A percentile compares a stretch with the other conserved stretches of the same genome.
Evolutionary conservation across 2,113 vertebrate species (phyloP).

Genomic region (Nothobranchius furzeri): DNA sequence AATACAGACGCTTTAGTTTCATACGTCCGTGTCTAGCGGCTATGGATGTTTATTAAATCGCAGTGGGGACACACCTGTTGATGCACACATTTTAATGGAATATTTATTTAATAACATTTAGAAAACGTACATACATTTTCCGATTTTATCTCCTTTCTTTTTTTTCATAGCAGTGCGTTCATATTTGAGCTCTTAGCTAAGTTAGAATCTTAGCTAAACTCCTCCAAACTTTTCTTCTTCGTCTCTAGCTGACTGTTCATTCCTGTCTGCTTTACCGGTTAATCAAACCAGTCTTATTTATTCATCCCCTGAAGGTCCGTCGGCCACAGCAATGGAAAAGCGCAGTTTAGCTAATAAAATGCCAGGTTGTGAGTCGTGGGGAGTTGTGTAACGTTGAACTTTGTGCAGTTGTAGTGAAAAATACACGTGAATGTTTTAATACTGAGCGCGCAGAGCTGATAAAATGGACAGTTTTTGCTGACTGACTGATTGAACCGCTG

Average conservation of each 20-base stretch:
- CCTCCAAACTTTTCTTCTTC: not conserved
- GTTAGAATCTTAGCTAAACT: not conserved
- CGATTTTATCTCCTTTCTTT: not conserved
- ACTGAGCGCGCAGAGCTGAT: conserved; percentile 4
- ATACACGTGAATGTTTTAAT: conserved; percentile 3
- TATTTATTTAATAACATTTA: not conserved
- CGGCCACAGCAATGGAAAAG: too few species aligned
- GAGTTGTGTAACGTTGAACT: conserved; percentile 47
- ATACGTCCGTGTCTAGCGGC: not conserved
- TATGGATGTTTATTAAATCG: conserved; percentile 3
- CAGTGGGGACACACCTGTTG: not conserved
- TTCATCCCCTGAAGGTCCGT: too few species aligned
- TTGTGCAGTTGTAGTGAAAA: conserved; percentile 29
- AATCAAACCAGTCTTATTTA: too few species aligned
- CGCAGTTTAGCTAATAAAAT: too few species aligned
- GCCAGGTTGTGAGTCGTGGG: not conserved
- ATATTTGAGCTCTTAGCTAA: not conserved
- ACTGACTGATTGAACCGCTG: conserved; percentile 6
- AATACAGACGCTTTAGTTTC: not conserved
- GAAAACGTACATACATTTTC: not conserved
- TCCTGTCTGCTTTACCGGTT: too few species aligned
- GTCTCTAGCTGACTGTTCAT: not conserved
- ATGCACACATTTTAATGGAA: too few species aligned
- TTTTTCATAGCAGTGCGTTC: not conserved
- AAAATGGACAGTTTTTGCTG: not conserved